phyloP scores from a whole-genome alignment of 1,140 invertebrate genomes.

The Drosophila asahinai region DNA sequence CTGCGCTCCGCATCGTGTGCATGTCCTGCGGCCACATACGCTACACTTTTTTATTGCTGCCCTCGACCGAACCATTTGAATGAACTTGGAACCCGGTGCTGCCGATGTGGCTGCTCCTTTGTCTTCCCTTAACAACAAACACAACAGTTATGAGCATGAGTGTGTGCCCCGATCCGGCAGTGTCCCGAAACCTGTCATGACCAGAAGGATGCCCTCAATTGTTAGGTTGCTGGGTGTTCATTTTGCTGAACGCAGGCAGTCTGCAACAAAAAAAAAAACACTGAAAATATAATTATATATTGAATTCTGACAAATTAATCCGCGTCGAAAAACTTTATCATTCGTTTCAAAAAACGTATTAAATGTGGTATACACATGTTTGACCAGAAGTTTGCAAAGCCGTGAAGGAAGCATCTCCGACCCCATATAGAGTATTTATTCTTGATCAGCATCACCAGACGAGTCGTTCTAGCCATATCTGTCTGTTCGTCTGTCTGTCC shows the following conservation, averaged over 20 bases:
- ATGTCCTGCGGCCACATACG: constrained; percentile 72
- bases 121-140: constrained; percentile 38
- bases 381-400: too few species aligned
- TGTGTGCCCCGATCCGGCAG: constrained; percentile 35
- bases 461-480: too few species aligned
- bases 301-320: constrained; percentile 14
- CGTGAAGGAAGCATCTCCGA: too few species aligned
- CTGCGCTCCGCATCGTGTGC: constrained; percentile 13
- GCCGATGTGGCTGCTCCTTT: constrained; percentile 45
- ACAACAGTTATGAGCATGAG: constrained; percentile 46
- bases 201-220: constrained; percentile 62
- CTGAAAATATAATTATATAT: constrained; percentile 10
- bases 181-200: constrained; percentile 59
- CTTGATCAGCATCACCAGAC: too few species aligned
- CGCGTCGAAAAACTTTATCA: neutral
- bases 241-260: neutral
- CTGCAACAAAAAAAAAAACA: constrained; percentile 6
- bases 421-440: neutral
- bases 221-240: constrained; percentile 33
- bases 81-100: constrained; percentile 65
- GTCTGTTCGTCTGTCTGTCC: too few species aligned
- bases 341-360: neutral
- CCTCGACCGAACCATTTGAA: constrained; percentile 65
- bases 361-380: too few species aligned
- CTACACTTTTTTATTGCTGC: constrained; percentile 73